Evolutionary conservation across 2,113 vertebrate species (phyloP).

Genomic region (Forbesichthys papilliferus): DNA sequence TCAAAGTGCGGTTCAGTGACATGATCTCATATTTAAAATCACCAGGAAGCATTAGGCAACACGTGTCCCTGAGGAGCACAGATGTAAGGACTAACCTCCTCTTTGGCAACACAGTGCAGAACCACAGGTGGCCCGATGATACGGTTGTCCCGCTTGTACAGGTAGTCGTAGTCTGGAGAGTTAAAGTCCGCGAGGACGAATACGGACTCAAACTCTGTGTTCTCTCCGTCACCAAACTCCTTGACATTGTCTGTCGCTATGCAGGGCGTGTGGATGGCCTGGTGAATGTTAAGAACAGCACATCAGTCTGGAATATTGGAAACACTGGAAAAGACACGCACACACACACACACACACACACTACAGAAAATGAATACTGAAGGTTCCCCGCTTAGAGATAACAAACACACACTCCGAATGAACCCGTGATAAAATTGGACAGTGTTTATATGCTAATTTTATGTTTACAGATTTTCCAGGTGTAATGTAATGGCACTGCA

Average conservation of each 20-base stretch:
- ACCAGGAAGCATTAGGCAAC: too few species aligned
- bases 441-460: background rate
- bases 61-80: too few species aligned
- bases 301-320: background rate
- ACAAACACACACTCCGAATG: too few species aligned
- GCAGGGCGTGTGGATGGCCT: conserved; percentile 88
- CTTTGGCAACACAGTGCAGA: conserved; percentile 83
- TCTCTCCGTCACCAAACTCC: conserved; percentile 84
- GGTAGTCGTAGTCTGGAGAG: conserved; percentile 78
- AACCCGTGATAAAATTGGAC: background rate
- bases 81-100: conserved; percentile 76
- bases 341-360: background rate
- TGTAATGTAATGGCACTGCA: background rate
- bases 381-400: too few species aligned
- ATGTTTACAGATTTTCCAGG: background rate
- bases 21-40: too few species aligned
- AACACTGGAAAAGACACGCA: background rate
- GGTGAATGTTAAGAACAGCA: conserved; percentile 7
- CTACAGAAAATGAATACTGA: background rate
- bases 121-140: conserved; percentile 91
- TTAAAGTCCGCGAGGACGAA: conserved; percentile 89
- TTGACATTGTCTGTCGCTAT: conserved; percentile 81
- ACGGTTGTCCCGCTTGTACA: conserved; percentile 86
- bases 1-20: too few species aligned
- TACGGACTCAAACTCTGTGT: conserved; percentile 86